Conservation (phyloP, 2,797 vertebrate genomes). For the Mustela erminea region DNA sequence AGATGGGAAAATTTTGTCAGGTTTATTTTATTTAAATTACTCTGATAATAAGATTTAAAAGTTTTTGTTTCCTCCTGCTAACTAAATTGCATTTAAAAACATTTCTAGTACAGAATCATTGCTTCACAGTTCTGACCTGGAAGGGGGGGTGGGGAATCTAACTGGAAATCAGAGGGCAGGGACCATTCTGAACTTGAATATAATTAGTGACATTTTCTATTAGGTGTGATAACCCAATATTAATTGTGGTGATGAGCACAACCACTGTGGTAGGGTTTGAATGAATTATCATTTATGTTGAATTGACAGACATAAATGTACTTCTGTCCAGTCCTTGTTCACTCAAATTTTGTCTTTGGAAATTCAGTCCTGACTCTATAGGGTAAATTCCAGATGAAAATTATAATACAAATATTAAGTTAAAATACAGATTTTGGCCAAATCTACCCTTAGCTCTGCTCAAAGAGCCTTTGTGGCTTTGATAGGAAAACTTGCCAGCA, state of each 20-base stretch:
- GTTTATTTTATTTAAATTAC: conserved; percentile 32
- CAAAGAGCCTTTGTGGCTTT: background rate
- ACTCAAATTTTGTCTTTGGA: conserved; percentile 35
- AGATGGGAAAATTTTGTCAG: background rate
- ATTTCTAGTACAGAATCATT: background rate
- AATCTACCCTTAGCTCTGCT: background rate
- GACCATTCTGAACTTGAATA: background rate
- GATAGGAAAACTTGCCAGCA: conserved; percentile 23
- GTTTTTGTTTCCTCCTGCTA: conserved; percentile 15
- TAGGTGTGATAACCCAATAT: background rate
- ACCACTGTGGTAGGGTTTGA: background rate
- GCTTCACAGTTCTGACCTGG: background rate
- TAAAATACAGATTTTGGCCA: conserved; percentile 50
- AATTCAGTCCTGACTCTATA: conserved; percentile 44
- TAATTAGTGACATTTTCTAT: conserved; percentile 13
- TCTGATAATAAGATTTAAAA: conserved; percentile 33
- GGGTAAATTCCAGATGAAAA: conserved; percentile 63
- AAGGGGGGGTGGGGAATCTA: background rate
- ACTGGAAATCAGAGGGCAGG: background rate
- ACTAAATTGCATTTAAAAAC: background rate
- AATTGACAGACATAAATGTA: background rate
- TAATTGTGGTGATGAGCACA: background rate
- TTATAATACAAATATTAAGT: conserved; percentile 8
- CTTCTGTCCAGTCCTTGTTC: conserved; percentile 31
- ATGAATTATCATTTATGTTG: background rate